A percentile compares a stretch with the other conserved stretches of the same genome.
phyloP scores from a whole-genome alignment of 2,888 invertebrate species.

The Unio pictorum region DNA sequence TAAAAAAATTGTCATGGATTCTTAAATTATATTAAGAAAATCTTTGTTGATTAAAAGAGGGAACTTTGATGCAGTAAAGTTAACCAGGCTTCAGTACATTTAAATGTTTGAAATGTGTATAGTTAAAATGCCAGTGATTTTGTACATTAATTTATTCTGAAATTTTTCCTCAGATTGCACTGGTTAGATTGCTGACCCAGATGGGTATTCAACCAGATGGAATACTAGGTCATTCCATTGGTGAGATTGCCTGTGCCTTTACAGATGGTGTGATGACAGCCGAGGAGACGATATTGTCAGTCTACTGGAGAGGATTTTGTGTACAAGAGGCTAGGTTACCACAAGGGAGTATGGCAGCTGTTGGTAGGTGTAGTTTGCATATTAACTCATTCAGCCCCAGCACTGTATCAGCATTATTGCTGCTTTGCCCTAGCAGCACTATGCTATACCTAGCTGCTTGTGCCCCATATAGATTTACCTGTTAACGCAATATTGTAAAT shows the following conservation, averaged over 20 bases:
- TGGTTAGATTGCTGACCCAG: constrained; percentile 87
- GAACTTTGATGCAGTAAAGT: too few species aligned
- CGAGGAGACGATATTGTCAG: constrained; percentile 93
- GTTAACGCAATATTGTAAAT: too few species aligned
- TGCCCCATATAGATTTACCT: too few species aligned
- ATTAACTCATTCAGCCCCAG: too few species aligned
- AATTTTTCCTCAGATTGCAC: constrained; percentile 78
- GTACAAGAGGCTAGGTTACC: constrained; percentile 66
- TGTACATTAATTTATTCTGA: not conserved
- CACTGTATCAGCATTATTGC: too few species aligned
- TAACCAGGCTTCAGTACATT: too few species aligned
- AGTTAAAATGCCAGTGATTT: not conserved
- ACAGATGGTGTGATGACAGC: constrained; percentile 95
- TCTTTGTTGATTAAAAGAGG: too few species aligned
- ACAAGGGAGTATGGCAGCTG: constrained; percentile 69
- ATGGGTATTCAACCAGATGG: constrained; percentile 89
- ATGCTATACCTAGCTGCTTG: too few species aligned
- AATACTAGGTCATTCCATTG: constrained; percentile 96
- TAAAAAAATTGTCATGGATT: too few species aligned
- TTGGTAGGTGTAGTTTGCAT: constrained; percentile 53
- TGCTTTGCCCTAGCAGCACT: too few species aligned
- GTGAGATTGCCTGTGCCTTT: constrained; percentile 96
- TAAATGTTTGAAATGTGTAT: too few species aligned
- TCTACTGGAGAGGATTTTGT: constrained; percentile 83
- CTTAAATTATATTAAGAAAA: too few species aligned